Percentiles rank a stretch among this genome's conserved stretches.
phyloP scores from a whole-genome alignment of 2,113 vertebrate genomes.

The Syngnathus scovelli region DNA sequence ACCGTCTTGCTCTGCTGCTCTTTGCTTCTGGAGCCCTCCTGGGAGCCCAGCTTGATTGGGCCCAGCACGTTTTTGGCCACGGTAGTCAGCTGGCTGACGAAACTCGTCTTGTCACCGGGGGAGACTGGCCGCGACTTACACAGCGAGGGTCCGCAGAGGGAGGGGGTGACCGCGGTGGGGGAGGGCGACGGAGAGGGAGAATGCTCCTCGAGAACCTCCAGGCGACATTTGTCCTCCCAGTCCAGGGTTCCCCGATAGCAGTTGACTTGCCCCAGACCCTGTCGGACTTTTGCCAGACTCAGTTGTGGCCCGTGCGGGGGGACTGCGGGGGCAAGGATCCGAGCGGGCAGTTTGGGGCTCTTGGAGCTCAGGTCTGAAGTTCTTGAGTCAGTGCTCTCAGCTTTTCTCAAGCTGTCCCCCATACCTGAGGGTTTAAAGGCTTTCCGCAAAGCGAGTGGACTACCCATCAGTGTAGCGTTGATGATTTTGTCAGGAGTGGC shows the following conservation, averaged over 20 bases:
- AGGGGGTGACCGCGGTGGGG: conserved; percentile 64
- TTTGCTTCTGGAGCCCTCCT: conserved; percentile 63
- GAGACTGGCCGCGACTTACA: conserved; percentile 70
- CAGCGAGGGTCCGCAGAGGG: conserved; percentile 68
- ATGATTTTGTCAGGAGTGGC: conserved; percentile 40
- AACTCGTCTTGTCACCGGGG: conserved; percentile 67
- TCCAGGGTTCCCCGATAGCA: conserved; percentile 72
- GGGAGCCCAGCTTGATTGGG: conserved; percentile 64
- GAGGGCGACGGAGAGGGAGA: conserved; percentile 75
- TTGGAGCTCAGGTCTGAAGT: conserved; percentile 66
- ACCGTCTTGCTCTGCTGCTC: conserved; percentile 52
- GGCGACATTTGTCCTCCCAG: conserved; percentile 79
- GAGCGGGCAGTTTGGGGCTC: conserved; percentile 57
- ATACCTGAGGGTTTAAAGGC: conserved; percentile 51
- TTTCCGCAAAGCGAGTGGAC: conserved; percentile 44
- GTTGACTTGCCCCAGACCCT: conserved; percentile 63
- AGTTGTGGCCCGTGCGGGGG: conserved; percentile 63
- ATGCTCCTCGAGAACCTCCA: conserved; percentile 83
- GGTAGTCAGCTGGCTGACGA: conserved; percentile 67
- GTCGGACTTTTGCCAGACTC: conserved; percentile 64
- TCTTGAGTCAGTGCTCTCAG: conserved; percentile 48
- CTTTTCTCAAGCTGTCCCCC: conserved; percentile 56
- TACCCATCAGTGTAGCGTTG: conserved; percentile 17
- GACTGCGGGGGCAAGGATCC: conserved; percentile 54
- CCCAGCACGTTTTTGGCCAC: conserved; percentile 70